These are phyloP conservation scores for Dynastes grantii DNA, from an alignment of 2,888 invertebrate species.

Conservation along the genomic window DNA sequence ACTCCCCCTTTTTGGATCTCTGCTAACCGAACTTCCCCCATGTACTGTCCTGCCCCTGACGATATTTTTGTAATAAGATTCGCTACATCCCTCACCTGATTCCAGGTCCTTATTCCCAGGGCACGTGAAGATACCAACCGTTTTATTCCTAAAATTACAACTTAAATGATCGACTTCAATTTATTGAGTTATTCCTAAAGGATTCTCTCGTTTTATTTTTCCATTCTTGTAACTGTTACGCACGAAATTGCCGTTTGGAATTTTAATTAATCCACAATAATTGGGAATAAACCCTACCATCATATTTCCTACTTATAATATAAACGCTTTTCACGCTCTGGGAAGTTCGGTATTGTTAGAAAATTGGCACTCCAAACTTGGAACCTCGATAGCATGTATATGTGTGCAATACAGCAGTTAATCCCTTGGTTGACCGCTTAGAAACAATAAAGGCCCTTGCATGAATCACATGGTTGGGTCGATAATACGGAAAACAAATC, in stretches of 20 bases:
- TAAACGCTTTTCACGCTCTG: neutral
- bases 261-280: slow-evolving; percentile 11
- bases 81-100: slow-evolving; percentile 63
- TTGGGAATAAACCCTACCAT: neutral
- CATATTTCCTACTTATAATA: slow-evolving; percentile 4
- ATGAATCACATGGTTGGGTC: slow-evolving; percentile 47
- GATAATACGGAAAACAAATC: slow-evolving; percentile 52
- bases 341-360: slow-evolving; percentile 27
- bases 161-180: slow-evolving; percentile 25
- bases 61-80: slow-evolving; percentile 62
- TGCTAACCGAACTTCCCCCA: slow-evolving; percentile 26
- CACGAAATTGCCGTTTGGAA: neutral
- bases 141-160: slow-evolving; percentile 59
- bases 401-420: slow-evolving; percentile 38
- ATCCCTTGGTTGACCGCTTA: slow-evolving; percentile 48
- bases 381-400: slow-evolving; percentile 37
- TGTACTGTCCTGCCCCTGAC: slow-evolving; percentile 10
- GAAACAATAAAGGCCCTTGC: slow-evolving; percentile 50
- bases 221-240: neutral
- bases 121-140: slow-evolving; percentile 60
- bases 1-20: too few relatives aligned
- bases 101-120: slow-evolving; percentile 62
- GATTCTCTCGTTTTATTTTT: slow-evolving; percentile 4
- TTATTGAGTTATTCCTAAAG: slow-evolving; percentile 1
- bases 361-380: slow-evolving; percentile 49